Evolutionary conservation across 2,113 vertebrate species (phyloP), one percentile per base, ranked within the genome.

Genomic region (Ploceus nigricollis): DNA sequence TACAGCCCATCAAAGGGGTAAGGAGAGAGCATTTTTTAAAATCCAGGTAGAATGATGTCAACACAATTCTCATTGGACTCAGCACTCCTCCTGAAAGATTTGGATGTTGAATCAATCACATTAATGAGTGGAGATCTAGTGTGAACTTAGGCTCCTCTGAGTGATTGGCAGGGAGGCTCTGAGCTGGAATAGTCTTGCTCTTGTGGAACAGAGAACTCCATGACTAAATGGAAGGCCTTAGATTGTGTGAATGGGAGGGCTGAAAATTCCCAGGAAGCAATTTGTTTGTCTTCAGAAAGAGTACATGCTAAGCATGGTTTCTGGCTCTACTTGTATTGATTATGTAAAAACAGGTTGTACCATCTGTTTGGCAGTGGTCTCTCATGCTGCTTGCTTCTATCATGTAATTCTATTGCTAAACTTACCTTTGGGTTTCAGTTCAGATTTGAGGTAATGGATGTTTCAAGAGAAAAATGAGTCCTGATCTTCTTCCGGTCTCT

Each of bases 281-380:
- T 92, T 94, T 95, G 82, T 96, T 96, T 96, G 64, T 92, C 44
- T 92, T 93, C 56, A 89, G 90, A 79, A 70, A 28, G 25, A 84
- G 48, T 68, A 70, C 45, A 75, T 1, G 30, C 68, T 88, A 96
- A 94, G 51, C 64, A 35, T n/a, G 42, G 71, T 63, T 94, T 88
- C 78, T 93, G 81, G 47, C 90, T 86, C 48, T 57, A 2, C 83
- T 88, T 88, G 75, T 96, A 83, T 85, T 88, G 82, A 93, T 95
- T 96, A 96, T 93, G 68, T 81, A 96, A 95, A 60, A 92, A 71
- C 60, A 96, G 91, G 92, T 95, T 95, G 64, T 92, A 56, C 82
- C 82, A 71, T 93, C 91, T 96, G 87, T 85, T 95, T 1, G 1
- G 51, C 68, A 48, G 44, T 31, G 47, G 39, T 90, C 3, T 83